Evolutionary conservation across 1,140 invertebrate species (phyloP).

Genomic region (Sweltsa coloradensis): DNA sequence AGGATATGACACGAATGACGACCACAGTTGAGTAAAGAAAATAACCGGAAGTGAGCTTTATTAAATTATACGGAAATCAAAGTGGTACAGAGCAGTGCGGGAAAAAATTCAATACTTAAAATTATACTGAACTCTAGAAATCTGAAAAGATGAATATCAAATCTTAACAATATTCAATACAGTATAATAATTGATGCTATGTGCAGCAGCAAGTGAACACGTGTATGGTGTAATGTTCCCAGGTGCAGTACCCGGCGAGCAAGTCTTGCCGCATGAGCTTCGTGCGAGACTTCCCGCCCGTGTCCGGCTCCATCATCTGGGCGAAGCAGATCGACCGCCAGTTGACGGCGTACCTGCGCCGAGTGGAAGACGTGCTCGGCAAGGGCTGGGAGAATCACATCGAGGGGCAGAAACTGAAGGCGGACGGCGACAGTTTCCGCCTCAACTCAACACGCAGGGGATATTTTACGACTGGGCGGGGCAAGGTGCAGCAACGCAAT

Average conservation of each 20-base stretch:
- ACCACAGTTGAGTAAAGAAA: too few species aligned
- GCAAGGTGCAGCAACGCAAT: constrained; percentile 89
- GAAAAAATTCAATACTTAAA: too few species aligned
- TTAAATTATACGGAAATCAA: too few species aligned
- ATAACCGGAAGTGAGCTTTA: too few species aligned
- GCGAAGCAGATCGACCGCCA: constrained; percentile 97
- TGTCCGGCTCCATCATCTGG: constrained; percentile 97
- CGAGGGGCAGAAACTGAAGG: constrained; percentile 96
- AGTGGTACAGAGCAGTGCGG: too few species aligned
- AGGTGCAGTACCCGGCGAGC: constrained; percentile 58
- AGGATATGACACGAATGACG: too few species aligned
- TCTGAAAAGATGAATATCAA: too few species aligned
- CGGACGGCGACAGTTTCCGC: constrained; percentile 94
- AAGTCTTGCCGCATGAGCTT: constrained; percentile 84
- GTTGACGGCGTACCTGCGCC: constrained; percentile 88
- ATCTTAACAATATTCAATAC: too few species aligned
- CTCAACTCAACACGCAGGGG: constrained; percentile 90
- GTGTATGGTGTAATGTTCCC: too few species aligned
- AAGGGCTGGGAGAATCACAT: constrained; percentile 99
- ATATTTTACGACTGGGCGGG: constrained; percentile 95
- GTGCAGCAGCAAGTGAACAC: too few species aligned
- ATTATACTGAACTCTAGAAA: too few species aligned
- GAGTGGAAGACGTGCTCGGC: constrained; percentile 95
- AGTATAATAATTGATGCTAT: too few species aligned
- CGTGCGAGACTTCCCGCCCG: constrained; percentile 87